phyloP scores from a whole-genome alignment of 2,888 invertebrate species.

The Neoaliturus tenellus region DNA sequence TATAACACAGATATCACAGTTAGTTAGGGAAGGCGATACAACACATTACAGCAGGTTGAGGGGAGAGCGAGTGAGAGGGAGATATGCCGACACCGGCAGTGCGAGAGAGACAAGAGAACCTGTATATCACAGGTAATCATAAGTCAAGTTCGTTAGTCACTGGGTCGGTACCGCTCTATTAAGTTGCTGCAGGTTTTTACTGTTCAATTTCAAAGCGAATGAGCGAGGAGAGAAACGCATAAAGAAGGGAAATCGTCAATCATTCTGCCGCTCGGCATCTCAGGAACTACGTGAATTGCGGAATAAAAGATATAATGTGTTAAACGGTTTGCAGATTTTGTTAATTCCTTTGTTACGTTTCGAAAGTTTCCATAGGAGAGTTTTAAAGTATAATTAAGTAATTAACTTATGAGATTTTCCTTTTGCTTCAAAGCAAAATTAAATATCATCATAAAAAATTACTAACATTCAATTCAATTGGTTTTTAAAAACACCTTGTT shows the following conservation, averaged over 20 bases:
- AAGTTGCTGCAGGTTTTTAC: not conserved
- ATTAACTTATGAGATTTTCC: too few relatives aligned
- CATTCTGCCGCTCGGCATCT: not conserved
- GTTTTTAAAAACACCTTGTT: too few relatives aligned
- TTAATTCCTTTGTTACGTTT: too few relatives aligned
- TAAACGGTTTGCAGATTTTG: too few relatives aligned
- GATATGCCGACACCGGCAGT: not conserved
- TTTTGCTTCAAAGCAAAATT: too few relatives aligned
- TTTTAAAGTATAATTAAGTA: too few relatives aligned
- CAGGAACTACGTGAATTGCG: too few relatives aligned
- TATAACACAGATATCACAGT: constrained; percentile 15
- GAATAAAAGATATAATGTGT: too few relatives aligned
- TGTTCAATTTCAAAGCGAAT: not conserved
- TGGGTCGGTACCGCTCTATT: not conserved
- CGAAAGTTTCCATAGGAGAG: too few relatives aligned
- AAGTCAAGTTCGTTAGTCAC: constrained; percentile 9
- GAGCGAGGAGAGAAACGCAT: not conserved
- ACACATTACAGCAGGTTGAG: not conserved
- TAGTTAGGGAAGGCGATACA: not conserved
- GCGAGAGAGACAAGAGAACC: not conserved
- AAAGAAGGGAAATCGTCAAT: not conserved
- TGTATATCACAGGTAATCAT: constrained; percentile 26
- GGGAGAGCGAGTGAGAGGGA: not conserved
- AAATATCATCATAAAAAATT: too few relatives aligned
- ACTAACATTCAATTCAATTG: too few relatives aligned